Evolutionary conservation across 92 coral and sea anemone genomes (phyloP), one percentile per base, ranked within the genome.

Genomic region (Phenganax marumi): DNA sequence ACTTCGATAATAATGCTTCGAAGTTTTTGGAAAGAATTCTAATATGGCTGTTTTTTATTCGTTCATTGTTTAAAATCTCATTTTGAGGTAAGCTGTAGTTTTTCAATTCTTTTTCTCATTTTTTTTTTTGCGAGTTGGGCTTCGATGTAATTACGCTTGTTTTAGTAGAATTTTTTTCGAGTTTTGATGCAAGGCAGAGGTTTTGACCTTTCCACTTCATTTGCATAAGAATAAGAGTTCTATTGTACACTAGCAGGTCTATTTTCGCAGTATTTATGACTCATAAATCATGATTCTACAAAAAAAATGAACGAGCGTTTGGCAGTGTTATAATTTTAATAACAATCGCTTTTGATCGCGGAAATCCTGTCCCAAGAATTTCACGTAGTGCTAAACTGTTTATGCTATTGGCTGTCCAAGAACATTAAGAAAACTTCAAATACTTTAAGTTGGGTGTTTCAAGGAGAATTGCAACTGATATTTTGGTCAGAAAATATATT

Each of bases 151-250:
- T 58, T 18, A 51, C 16, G 73, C 73, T 68, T 7, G 12, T 49
- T 70, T n/a, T 13, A 2, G 53, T 3, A 2, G 19, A 26, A 33
- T 46, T 3, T 74, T 39, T 21, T 21, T 52, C 43, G 43, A 33
- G 39, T 8, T 26, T 51, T 23, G 55, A 26, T 8, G 26, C 8
- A 3, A 21, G 13, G 8, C 65, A 0, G 23, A 58, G 23, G 65
- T 6, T 58, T 58, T 58, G 65, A 12, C 26, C 26, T 46, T 26
- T 56, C 22, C 7, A 21, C 24, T 52, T 76, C 81, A 76, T 76
- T 76, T 22, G 53, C 81, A 76, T 76, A 76, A 54, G 81, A 54
- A 54, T 54, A 55, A 55, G 68, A 12, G 77, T 23, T 52, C 18
- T 72, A 11, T 46, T 68, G 13, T 24, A 24, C 47, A 68, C 16